Evolutionary conservation across 2,888 invertebrate genomes (phyloP).

Genomic region (Mesodorylaimus sp.): DNA sequence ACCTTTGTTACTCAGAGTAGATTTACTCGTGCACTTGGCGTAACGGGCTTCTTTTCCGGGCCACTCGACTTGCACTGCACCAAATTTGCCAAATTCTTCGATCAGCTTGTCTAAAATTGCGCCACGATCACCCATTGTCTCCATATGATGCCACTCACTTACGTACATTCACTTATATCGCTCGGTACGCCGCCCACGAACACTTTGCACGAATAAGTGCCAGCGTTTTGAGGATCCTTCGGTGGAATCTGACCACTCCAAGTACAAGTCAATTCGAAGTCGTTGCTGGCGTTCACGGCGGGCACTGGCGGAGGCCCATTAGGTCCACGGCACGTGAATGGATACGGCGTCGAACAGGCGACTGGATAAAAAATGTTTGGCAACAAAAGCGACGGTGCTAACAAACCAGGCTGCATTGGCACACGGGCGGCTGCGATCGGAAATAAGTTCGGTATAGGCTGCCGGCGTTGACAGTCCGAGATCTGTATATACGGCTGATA

Average conservation of each 20-base stretch:
- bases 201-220: constrained; percentile 69
- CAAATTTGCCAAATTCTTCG: constrained; percentile 63
- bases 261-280: constrained; percentile 53
- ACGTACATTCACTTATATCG: constrained; percentile 62
- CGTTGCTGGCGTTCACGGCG: constrained; percentile 48
- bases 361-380: too few species aligned
- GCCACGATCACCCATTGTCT: not conserved
- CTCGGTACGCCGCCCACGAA: constrained; percentile 91
- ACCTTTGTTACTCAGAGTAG: constrained; percentile 13
- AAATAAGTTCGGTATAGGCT: too few species aligned
- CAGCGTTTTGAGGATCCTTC: constrained; percentile 50
- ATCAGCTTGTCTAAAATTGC: constrained; percentile 42
- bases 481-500: too few species aligned
- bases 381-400: too few species aligned
- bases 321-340: too few species aligned
- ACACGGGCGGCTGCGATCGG: too few species aligned
- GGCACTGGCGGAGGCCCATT: too few species aligned
- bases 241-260: constrained; percentile 73
- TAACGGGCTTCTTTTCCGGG: constrained; percentile 59
- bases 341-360: too few species aligned
- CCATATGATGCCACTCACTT: not conserved
- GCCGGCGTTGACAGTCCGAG: too few species aligned
- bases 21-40: constrained; percentile 33
- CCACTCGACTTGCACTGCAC: constrained; percentile 82
- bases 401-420: too few species aligned